Base-by-base conservation (phyloP, 2,888 invertebrate species). In the Acleris emargana region DNA sequence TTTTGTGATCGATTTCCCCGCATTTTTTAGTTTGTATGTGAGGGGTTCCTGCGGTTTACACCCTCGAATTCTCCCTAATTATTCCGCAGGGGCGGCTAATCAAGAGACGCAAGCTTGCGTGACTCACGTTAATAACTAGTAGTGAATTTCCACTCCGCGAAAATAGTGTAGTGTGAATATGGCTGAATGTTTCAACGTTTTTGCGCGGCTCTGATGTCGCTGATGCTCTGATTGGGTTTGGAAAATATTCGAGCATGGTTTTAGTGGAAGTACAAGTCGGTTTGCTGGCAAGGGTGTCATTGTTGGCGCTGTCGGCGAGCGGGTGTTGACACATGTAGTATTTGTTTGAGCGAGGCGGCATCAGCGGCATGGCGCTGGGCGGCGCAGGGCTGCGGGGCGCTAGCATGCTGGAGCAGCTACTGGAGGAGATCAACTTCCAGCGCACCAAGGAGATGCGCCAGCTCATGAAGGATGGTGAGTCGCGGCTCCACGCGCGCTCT, bases 351-450 rank as follows among this genome's bases (percentile, higher is more conserved):
- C 49, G 55, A 38, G 55, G 61, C 18, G 25, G 32, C 32, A 32
- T 32, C 28, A 28, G 73, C 38, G 53, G 70, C 42, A 91, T 91
- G 91, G 86, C 91, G 72, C 77, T 93, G 68, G 89, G 91, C 67
- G 87, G 88, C 5, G 79, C 87, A 16, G 85, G 82, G 64, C 73
- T 90, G 69, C 87, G 86, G 72, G 85, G 82, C 67, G 94, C 95
- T 20, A 96, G 96, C 38, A 95, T 96, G 85, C 88, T 98, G 74
- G 97, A 97, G 81, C 97, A 97, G 80, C 93, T 98, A 64, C 91
- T 98, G 68, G 97, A 97, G 82, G 98, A 98, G 87, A 98, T 98
- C 73, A 97, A 97, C 88, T 98, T 97, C 79, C 97, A 98, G 86
- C 94, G 97, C 72, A 97, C 97, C 60, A 97, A 98, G 87, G 97